Conservation (phyloP, 2,888 invertebrate species). For the Encarsia formosa region DNA sequence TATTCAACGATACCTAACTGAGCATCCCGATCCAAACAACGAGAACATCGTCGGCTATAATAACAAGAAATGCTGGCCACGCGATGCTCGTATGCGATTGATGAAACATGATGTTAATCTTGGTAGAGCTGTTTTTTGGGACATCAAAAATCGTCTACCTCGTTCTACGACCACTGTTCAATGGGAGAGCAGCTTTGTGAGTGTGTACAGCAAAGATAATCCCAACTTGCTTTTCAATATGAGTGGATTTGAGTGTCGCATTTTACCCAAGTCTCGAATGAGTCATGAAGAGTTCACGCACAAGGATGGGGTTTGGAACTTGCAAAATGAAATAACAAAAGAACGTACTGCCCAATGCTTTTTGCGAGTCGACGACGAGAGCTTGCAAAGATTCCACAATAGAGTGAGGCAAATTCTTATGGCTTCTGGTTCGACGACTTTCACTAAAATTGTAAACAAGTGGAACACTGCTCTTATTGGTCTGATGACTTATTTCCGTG, state of each 20-base stretch:
- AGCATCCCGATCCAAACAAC: slow-evolving; percentile 99
- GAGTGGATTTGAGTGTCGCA: slow-evolving; percentile 98
- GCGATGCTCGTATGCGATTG: slow-evolving; percentile 96
- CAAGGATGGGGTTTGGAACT: slow-evolving; percentile 98
- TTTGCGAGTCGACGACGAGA: slow-evolving; percentile 96
- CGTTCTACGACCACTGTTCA: slow-evolving; percentile 97
- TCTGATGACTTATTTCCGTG: slow-evolving; percentile 99
- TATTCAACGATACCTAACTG: slow-evolving; percentile 96
- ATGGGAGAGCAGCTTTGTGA: slow-evolving; percentile 99
- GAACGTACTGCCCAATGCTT: slow-evolving; percentile 99
- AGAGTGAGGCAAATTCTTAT: slow-evolving; percentile 97
- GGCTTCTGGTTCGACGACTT: slow-evolving; percentile 99
- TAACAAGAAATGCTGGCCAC: slow-evolving; percentile 99
- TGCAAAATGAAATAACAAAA: slow-evolving; percentile 99
- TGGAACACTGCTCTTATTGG: slow-evolving; percentile 99
- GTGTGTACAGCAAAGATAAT: slow-evolving; percentile 99
- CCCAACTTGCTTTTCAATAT: slow-evolving; percentile 98
- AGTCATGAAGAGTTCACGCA: slow-evolving; percentile 95
- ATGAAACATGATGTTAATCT: slow-evolving; percentile 99
- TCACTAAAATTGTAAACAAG: slow-evolving; percentile 99
- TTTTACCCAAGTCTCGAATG: slow-evolving; percentile 93
- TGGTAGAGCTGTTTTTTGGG: slow-evolving; percentile 99
- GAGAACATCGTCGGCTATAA: slow-evolving; percentile 99
- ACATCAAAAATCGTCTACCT: slow-evolving; percentile 97
- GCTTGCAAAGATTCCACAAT: slow-evolving; percentile 96